Percentiles rank a stretch among this genome's conserved stretches.
Evolutionary conservation across 2,888 invertebrate genomes (phyloP).

Genomic region (Drosophila histrio): DNA sequence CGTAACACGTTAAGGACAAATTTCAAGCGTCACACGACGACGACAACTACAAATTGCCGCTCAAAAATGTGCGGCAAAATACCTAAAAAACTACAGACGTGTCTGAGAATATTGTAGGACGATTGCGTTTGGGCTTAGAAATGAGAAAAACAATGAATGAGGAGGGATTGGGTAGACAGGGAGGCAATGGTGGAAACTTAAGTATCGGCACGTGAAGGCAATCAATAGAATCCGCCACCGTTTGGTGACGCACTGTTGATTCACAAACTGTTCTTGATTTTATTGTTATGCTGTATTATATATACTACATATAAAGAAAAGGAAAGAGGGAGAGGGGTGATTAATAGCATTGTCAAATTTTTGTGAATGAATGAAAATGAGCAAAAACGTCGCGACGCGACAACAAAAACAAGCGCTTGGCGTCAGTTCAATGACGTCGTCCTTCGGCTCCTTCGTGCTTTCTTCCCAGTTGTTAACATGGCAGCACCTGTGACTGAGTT

Average conservation of each 20-base stretch:
- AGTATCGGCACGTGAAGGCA: slow-evolving; percentile 72
- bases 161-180: background rate
- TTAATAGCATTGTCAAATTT: slow-evolving; percentile 66
- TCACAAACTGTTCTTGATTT: slow-evolving; percentile 68
- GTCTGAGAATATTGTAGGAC: slow-evolving; percentile 34
- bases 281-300: slow-evolving; percentile 59
- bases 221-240: slow-evolving; percentile 53
- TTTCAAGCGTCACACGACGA: slow-evolving; percentile 44
- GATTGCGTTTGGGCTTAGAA: slow-evolving; percentile 1
- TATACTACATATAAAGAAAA: slow-evolving; percentile 5
- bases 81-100: slow-evolving; percentile 52
- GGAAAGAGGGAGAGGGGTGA: slow-evolving; percentile 37
- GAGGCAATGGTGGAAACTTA: slow-evolving; percentile 21
- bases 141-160: background rate
- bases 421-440: slow-evolving; percentile 67
- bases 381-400: slow-evolving; percentile 31
- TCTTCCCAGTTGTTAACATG: slow-evolving; percentile 3
- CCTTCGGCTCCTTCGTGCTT: slow-evolving; percentile 26
- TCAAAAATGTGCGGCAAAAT: slow-evolving; percentile 19
- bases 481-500: slow-evolving; percentile 65
- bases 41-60: slow-evolving; percentile 35
- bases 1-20: slow-evolving; percentile 48
- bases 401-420: slow-evolving; percentile 33
- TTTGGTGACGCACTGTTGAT: slow-evolving; percentile 76
- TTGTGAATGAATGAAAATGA: slow-evolving; percentile 63